Conservation (phyloP, 2,113 vertebrate species). For the Cheilinus undulatus region DNA sequence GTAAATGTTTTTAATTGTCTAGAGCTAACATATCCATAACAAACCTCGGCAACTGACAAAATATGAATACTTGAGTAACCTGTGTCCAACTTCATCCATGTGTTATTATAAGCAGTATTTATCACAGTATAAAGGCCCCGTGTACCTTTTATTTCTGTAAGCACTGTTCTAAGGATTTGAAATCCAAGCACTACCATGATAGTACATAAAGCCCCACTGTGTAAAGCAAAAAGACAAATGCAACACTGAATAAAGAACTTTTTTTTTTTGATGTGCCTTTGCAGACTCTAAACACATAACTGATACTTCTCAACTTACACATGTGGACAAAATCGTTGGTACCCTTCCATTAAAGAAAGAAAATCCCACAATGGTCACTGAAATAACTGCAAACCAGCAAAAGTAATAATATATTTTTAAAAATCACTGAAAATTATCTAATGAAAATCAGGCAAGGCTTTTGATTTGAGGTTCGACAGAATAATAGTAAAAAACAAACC, state of each 20-base stretch:
- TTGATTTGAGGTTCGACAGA: too few species aligned
- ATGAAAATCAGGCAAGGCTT: too few species aligned
- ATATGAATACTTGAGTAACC: background rate
- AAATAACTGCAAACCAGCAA: too few species aligned
- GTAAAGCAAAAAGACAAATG: conserved; percentile 20
- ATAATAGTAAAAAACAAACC: too few species aligned
- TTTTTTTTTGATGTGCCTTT: conserved; percentile 1
- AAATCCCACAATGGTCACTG: too few species aligned
- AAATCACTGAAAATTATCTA: too few species aligned
- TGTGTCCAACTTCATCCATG: background rate
- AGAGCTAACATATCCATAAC: too few species aligned
- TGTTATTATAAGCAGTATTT: conserved; percentile 60
- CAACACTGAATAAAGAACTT: conserved; percentile 30
- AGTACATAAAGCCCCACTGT: background rate
- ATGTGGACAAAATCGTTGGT: too few species aligned
- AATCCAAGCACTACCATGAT: conserved; percentile 27
- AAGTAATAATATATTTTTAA: too few species aligned
- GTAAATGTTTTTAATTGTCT: too few species aligned
- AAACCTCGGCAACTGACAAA: too few species aligned
- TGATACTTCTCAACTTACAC: background rate
- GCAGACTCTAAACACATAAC: background rate
- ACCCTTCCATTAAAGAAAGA: too few species aligned
- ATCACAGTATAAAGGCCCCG: conserved; percentile 14
- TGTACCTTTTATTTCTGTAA: conserved; percentile 13
- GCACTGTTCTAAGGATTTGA: conserved; percentile 23